phyloP scores from a whole-genome alignment of 2,797 vertebrate genomes.

The Tokudaia muenninki region DNA sequence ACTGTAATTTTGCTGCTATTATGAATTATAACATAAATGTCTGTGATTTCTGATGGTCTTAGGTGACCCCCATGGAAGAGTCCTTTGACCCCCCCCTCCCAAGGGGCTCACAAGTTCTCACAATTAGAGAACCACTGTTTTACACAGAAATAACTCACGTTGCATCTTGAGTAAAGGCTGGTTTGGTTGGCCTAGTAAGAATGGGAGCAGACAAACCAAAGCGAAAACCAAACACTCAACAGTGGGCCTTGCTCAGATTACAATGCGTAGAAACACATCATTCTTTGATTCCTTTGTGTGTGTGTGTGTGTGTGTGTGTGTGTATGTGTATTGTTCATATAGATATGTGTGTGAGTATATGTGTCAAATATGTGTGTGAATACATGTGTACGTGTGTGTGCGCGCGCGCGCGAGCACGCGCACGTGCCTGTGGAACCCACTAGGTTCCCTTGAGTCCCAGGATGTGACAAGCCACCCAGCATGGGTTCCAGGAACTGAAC shows the following conservation, averaged over 20 bases:
- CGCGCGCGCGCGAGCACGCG: fast-evolving
- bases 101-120: too few species aligned
- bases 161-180: slow-evolving; percentile 46
- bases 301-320: too few species aligned
- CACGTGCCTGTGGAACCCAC: background rate
- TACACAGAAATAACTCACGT: background rate
- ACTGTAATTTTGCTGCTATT: too few species aligned
- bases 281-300: background rate
- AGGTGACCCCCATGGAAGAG: too few species aligned
- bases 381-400: background rate
- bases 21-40: too few species aligned
- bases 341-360: too few species aligned
- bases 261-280: background rate
- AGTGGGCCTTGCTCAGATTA: background rate
- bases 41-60: too few species aligned
- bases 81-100: too few species aligned
- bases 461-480: background rate
- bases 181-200: slow-evolving; percentile 49
- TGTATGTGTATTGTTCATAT: background rate
- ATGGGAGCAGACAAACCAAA: background rate
- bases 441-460: background rate
- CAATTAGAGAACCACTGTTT: background rate
- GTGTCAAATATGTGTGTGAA: too few species aligned
- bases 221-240: background rate
- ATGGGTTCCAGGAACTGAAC: background rate